Evolutionary conservation across 92 coral and sea anemone genomes (phyloP), one percentile per base, ranked within the genome.

Genomic region (Phenganax subtilis): DNA sequence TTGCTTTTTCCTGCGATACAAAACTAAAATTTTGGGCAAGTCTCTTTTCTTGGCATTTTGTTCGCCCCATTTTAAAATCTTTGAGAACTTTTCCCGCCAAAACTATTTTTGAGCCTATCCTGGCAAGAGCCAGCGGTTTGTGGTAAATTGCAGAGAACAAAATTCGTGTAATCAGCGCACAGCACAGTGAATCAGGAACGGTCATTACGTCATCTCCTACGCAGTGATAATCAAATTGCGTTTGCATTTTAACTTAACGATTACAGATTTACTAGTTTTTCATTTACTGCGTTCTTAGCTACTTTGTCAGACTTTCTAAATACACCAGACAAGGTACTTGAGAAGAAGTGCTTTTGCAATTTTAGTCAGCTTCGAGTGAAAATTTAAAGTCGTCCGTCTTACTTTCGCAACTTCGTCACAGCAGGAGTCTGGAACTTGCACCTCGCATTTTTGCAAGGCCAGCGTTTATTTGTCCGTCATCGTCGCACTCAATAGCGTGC

Each of bases 301-400:
- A 97, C 93, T 17, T 64, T 94, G 77, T 91, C 92, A 86, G 92
- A 93, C 82, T 89, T 94, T 10, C 87, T 94, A 12, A 87, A 90
- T 65, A 81, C 92, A 0, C 93, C 97, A 53, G 89, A 91, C 76
- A 92, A 94, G 98, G 98, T 83, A 88, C 56, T 64, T 17, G 11
- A 53, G 52, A 30, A 14, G 14, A 51, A 51, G 6, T 61, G 15
- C 10, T 17, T 65, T 17, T 65, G 15, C 10, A 17, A 67, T 15
- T 27, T 27, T 6, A 67, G 31, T 16, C 47, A 37, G 47, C 47
- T 37, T 37, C 25, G 25, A 20, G 25, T 20, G 25, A 37, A 37
- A 37, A 37, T 37, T 37, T 37, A 37, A 37, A 37, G 47, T 37
- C 47, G 47, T 37, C 47, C 16, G 65, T 1, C 15, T 59, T 14